Percentiles rank a stretch among this genome's conserved stretches.
Conservation (phyloP, 2,113 vertebrate genomes). For the Parotia lawesii region DNA sequence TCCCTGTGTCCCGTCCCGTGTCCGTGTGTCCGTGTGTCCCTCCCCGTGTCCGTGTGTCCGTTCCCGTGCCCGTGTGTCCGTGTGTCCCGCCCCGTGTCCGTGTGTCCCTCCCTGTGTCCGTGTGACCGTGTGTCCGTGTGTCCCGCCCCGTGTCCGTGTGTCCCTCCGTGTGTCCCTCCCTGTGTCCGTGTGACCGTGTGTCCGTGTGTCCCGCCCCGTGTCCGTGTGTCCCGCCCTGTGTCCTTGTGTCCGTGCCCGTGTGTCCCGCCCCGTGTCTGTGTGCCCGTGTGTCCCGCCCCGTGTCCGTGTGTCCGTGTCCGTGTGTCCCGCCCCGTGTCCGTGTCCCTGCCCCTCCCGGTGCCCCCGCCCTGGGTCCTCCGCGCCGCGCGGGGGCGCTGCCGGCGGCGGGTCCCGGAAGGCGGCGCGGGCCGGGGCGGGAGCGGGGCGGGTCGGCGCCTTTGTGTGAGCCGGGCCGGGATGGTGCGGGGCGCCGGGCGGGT, state of each 20-base stretch:
- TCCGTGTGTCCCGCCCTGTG: neutral
- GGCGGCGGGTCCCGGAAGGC: neutral
- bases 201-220: neutral
- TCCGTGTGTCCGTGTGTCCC: too few relatives aligned
- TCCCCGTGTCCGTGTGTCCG: too few relatives aligned
- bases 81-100: neutral
- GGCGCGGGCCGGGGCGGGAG: neutral
- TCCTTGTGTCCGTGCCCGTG: too few relatives aligned
- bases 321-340: accelerated
- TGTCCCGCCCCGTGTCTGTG: neutral
- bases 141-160: neutral
- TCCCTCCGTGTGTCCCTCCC: neutral
- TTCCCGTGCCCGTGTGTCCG: too few relatives aligned
- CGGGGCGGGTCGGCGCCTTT: neutral
- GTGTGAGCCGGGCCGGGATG: neutral
- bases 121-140: neutral
- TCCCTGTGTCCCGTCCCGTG: too few relatives aligned
- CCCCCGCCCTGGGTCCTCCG: neutral
- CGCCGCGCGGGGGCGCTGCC: neutral
- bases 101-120: accelerated
- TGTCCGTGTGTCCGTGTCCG: neutral
- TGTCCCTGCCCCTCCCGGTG: neutral
- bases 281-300: too few relatives aligned
- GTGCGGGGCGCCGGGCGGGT: neutral
- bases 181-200: neutral